Conservation (phyloP, 2,888 invertebrate species). For the Aphidoletes aphidimyza region DNA sequence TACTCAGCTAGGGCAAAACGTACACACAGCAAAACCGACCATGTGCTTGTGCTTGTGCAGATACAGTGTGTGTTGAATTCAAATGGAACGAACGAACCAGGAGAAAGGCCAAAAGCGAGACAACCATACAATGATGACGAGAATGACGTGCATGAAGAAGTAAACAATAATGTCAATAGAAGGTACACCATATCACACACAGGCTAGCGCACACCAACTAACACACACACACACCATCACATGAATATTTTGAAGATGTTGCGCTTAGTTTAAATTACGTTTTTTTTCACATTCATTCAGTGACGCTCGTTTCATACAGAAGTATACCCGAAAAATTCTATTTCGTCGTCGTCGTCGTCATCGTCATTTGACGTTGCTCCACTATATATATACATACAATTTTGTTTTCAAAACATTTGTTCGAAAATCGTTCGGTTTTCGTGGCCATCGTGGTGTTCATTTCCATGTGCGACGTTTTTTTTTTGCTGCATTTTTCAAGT, state of each 20-base stretch:
- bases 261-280: conserved; percentile 42
- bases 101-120: conserved; percentile 16
- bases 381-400: too few species aligned
- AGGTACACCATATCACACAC: neutral
- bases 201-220: neutral
- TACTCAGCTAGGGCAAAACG: too few species aligned
- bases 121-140: neutral
- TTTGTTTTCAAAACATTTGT: neutral
- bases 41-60: neutral
- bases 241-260: conserved; percentile 25
- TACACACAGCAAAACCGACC: too few species aligned
- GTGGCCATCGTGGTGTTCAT: neutral
- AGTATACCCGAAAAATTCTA: conserved; percentile 3
- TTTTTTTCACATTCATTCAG: conserved; percentile 50
- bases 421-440: neutral
- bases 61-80: too few species aligned
- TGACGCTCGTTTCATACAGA: conserved; percentile 43
- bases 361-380: too few species aligned
- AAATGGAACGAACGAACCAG: neutral
- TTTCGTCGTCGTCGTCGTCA: neutral
- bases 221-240: neutral
- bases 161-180: conserved; percentile 21
- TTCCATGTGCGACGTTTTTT: neutral
- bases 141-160: neutral
- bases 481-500: too few species aligned